These are phyloP conservation scores for Hypotaenidia okinawae DNA, from an alignment of 2,797 vertebrate species.

Conservation along the genomic window DNA sequence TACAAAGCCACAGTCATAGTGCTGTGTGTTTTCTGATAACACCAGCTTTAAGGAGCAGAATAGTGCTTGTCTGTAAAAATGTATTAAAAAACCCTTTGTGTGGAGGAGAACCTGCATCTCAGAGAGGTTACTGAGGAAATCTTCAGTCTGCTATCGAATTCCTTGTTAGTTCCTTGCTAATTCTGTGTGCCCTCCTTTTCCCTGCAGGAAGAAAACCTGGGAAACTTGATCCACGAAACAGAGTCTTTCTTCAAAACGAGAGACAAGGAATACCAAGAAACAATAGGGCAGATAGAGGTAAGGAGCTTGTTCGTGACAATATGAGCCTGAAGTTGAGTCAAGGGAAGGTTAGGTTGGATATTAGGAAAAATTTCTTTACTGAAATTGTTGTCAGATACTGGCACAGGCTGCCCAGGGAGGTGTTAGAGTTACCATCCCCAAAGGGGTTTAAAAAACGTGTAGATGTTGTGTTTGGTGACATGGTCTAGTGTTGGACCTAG, in stretches of 20 bases:
- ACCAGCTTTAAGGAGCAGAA: not conserved
- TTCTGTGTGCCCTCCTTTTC: not conserved
- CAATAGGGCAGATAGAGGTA: constrained; percentile 98
- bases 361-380: too few relatives aligned
- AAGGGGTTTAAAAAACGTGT: too few relatives aligned
- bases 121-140: not conserved
- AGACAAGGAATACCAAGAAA: constrained; percentile 97
- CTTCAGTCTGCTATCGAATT: not conserved
- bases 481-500: too few relatives aligned
- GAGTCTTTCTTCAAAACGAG: constrained; percentile 96
- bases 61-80: not conserved
- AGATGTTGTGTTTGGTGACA: too few relatives aligned
- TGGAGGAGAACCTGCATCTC: not conserved
- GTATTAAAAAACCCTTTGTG: not conserved
- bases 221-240: constrained; percentile 94
- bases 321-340: too few relatives aligned
- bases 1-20: not conserved
- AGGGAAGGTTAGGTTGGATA: too few relatives aligned
- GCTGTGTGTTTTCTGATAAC: not conserved
- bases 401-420: too few relatives aligned
- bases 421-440: too few relatives aligned
- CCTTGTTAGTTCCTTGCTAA: not conserved
- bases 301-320: not conserved
- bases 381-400: too few relatives aligned
- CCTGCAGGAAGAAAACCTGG: constrained; percentile 92